A percentile compares a stretch with the other conserved stretches of the same genome.
Evolutionary conservation across 1,140 invertebrate species (phyloP).

Genomic region (Rhyacophila brunnea): DNA sequence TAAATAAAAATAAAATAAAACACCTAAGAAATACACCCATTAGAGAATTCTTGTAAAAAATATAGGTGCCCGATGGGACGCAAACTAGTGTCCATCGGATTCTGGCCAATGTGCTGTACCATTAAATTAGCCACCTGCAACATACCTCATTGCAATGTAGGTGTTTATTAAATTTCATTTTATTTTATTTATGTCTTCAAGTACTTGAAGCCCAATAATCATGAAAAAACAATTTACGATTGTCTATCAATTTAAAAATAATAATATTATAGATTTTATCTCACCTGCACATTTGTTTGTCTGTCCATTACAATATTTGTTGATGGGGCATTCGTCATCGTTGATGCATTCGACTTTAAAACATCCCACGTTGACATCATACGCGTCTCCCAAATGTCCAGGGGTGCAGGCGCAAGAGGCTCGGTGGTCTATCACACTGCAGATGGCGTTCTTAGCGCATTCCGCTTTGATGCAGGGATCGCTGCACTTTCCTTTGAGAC

Average conservation of each 20-base stretch:
- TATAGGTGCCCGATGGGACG: too few relatives aligned
- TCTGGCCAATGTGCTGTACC: too few relatives aligned
- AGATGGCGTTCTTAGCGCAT: slow-evolving; percentile 74
- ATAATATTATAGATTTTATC: not conserved
- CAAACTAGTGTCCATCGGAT: too few relatives aligned
- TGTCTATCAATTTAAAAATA: slow-evolving; percentile 22
- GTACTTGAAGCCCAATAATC: too few relatives aligned
- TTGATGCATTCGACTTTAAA: slow-evolving; percentile 82
- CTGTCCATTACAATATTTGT: slow-evolving; percentile 71
- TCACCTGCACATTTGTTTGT: slow-evolving; percentile 76
- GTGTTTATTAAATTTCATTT: too few relatives aligned
- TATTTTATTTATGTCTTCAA: too few relatives aligned
- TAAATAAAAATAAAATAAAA: too few relatives aligned
- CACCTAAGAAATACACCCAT: too few relatives aligned
- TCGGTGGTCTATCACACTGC: slow-evolving; percentile 68
- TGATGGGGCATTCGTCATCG: slow-evolving; percentile 70
- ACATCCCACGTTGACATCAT: slow-evolving; percentile 68
- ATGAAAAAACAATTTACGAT: too few relatives aligned
- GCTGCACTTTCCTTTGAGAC: slow-evolving; percentile 69
- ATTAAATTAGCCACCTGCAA: too few relatives aligned
- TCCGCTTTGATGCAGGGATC: slow-evolving; percentile 69
- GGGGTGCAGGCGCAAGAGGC: slow-evolving; percentile 71
- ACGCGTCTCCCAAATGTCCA: slow-evolving; percentile 78
- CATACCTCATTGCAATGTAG: too few relatives aligned
- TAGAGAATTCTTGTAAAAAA: too few relatives aligned